Base-by-base conservation (phyloP, 2,113 vertebrate species). In the Halichoeres trimaculatus region DNA sequence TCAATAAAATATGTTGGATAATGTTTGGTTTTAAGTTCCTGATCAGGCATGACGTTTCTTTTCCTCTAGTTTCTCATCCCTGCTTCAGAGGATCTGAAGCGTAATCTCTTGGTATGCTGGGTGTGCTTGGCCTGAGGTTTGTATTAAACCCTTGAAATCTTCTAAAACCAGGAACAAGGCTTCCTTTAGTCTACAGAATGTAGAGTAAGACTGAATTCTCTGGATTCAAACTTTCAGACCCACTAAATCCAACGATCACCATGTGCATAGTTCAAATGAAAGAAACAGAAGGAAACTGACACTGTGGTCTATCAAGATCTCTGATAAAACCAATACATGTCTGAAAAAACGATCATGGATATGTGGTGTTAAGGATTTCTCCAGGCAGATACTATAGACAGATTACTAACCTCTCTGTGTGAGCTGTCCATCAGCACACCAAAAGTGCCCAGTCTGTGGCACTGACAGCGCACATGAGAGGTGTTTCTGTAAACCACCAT, bases 341-440 rank as follows among this genome's bases (percentile, higher is more conserved):
- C 12, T 41, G 3, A 14, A 4, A 14, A 30, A 30, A 30, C 6
- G 30, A 30, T 30, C 11, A 41, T 12, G 13, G 1, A 41, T 16
- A 14, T 41, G 9, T 41, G 2, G 38, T 13, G 10, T 40, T 40
- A 12, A 12, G 38, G 13, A 40, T 43, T 14, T 43, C 12, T 16
- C 14, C 24, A 30, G 30, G 3, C 30, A 30, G 30, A 30, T 30
- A 6, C 6, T 30, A 6, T 30, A 23, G 58, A 66, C 30, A 14
- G 38, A 47, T 40, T 16, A 64, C 87, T 51, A 9, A 99, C 98
- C 97, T 99, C 98, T 92, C 98, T 94, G 24, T 99, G 97, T 0
- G 98, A 99, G 78, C 96, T 98, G 90, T 99, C 98, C 98, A 99
- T 99, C 65, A 99, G 92, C 45, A 99, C 95, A 1, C 96, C 98